Conservation (phyloP, 1,140 invertebrate species). For the Eumaeus atala region DNA sequence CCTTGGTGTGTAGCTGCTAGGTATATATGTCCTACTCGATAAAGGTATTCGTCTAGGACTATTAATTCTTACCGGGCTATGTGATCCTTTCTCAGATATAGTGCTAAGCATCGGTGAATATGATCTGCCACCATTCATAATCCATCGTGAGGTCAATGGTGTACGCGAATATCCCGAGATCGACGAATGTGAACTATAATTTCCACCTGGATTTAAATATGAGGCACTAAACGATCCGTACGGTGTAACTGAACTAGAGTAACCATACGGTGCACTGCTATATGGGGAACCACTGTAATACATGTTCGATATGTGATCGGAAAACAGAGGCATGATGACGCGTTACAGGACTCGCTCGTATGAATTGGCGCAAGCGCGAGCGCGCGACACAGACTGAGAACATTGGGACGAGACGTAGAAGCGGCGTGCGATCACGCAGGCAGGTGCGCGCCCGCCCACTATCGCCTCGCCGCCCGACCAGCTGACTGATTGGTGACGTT, state of each 20-base stretch:
- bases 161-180: constrained; percentile 62
- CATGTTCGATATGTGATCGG: constrained; percentile 74
- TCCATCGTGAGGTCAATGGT: constrained; percentile 50
- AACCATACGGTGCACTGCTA: constrained; percentile 46
- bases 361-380: constrained; percentile 27
- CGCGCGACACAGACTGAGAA: constrained; percentile 46
- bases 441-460: constrained; percentile 45
- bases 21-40: constrained; percentile 43
- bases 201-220: constrained; percentile 67
- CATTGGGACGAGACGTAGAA: constrained; percentile 16
- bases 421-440: constrained; percentile 31
- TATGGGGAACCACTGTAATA: constrained; percentile 71
- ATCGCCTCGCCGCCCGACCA: constrained; percentile 36
- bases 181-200: constrained; percentile 76
- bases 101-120: constrained; percentile 84
- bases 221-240: constrained; percentile 66
- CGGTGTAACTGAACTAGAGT: constrained; percentile 46
- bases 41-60: constrained; percentile 56
- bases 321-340: constrained; percentile 75
- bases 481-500: constrained; percentile 64
- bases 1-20: constrained; percentile 71
- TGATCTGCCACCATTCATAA: constrained; percentile 46
- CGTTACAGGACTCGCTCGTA: constrained; percentile 31
- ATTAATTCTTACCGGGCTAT: constrained; percentile 57
- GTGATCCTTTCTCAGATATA: constrained; percentile 78